Evolutionary conservation across 2,797 vertebrate species (phyloP).

Genomic region (Phoxinus dragarum): DNA sequence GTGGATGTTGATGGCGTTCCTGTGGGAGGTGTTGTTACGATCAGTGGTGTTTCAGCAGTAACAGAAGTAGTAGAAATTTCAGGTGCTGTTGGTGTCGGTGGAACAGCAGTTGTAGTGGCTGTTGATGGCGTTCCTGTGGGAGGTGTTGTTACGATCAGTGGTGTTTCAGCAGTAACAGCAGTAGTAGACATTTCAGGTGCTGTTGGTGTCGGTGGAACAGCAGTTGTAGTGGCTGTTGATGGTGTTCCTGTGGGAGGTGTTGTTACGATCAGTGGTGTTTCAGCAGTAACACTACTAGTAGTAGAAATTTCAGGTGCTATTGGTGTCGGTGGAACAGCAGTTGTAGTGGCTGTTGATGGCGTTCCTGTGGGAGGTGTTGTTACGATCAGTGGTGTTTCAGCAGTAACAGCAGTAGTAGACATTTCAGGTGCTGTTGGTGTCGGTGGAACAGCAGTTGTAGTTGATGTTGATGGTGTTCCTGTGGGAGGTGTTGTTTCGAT

Average conservation of each 20-base stretch:
- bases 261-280: neutral
- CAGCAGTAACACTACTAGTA: neutral
- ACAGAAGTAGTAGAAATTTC: neutral
- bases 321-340: neutral
- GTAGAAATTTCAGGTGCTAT: no score
- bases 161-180: neutral
- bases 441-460: no score
- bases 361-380: neutral
- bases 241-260: neutral
- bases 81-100: neutral
- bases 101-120: neutral
- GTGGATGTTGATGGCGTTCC: neutral
- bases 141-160: neutral
- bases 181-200: neutral
- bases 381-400: neutral
- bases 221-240: neutral
- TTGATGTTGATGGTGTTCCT: neutral
- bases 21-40: neutral
- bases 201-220: neutral
- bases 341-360: neutral
- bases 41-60: neutral
- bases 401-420: neutral
- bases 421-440: neutral
- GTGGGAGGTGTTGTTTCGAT: neutral
- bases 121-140: neutral